These are phyloP conservation scores for Hyperoplus lanceolatus DNA, from an alignment of 2,797 vertebrate genomes.

Conservation along the genomic window DNA sequence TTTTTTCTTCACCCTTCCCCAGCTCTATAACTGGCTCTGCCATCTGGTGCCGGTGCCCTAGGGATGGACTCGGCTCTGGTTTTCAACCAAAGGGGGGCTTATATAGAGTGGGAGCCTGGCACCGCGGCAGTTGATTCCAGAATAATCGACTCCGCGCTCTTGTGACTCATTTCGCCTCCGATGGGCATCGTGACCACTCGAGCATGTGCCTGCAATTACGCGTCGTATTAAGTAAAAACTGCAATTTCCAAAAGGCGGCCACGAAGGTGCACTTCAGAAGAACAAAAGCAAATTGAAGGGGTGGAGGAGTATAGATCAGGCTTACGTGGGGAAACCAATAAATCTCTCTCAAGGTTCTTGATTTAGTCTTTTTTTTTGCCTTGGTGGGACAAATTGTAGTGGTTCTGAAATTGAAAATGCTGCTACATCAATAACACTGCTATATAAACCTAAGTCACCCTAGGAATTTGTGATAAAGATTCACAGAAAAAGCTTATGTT, in stretches of 20 bases:
- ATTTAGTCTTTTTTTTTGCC: constrained; percentile 21
- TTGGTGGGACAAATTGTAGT: not conserved
- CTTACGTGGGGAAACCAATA: constrained; percentile 34
- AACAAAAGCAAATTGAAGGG: constrained; percentile 57
- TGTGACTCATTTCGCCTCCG: constrained; percentile 73
- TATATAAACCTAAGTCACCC: not conserved
- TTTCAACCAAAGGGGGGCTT: constrained; percentile 49
- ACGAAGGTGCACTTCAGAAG: constrained; percentile 70
- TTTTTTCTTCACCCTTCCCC: constrained; percentile 33
- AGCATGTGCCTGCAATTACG: constrained; percentile 84
- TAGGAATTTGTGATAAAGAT: not conserved
- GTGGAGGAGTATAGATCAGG: constrained; percentile 13
- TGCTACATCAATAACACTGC: not conserved
- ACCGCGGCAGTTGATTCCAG: constrained; percentile 68
- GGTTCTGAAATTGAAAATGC: constrained; percentile 24
- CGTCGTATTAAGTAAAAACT: constrained; percentile 79
- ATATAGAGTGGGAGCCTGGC: constrained; percentile 65
- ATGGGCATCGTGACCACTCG: constrained; percentile 75
- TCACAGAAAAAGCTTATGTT: constrained; percentile 10
- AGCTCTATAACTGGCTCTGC: constrained; percentile 63
- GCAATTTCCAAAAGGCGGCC: constrained; percentile 77
- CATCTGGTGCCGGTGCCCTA: constrained; percentile 77
- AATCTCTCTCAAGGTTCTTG: constrained; percentile 29
- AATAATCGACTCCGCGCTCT: constrained; percentile 71
- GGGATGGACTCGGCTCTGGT: constrained; percentile 75